Evolutionary conservation across 2,113 vertebrate genomes (phyloP).

Genomic region (Macquaria ambigua): DNA sequence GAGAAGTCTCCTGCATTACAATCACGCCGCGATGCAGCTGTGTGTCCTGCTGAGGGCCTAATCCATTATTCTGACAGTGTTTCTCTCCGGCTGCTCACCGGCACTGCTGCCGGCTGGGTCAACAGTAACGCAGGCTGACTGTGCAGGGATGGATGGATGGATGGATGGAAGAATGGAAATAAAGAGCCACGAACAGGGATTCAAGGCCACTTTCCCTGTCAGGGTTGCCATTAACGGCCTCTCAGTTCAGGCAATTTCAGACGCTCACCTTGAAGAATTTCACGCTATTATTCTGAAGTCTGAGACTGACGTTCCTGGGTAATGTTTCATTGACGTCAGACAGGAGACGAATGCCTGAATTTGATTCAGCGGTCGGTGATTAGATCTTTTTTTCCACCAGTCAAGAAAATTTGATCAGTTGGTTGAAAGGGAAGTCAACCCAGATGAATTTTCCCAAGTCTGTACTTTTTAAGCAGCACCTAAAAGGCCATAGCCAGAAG

Average conservation of each 20-base stretch:
- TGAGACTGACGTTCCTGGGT: conserved; percentile 6
- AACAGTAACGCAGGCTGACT: conserved; percentile 29
- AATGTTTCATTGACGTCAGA: conserved; percentile 6
- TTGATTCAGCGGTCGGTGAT: neutral
- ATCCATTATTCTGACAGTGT: conserved; percentile 61
- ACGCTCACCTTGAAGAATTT: conserved; percentile 29
- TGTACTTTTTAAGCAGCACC: neutral
- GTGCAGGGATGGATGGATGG: conserved; percentile 21
- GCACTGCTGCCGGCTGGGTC: conserved; percentile 33
- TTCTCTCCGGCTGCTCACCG: conserved; percentile 44
- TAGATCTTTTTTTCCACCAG: conserved; percentile 8
- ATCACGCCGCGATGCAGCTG: conserved; percentile 51
- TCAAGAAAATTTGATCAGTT: neutral
- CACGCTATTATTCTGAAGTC: conserved; percentile 8
- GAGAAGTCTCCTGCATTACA: conserved; percentile 63
- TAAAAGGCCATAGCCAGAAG: neutral
- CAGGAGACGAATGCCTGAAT: neutral
- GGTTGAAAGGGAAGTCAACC: neutral
- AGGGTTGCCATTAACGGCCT: conserved; percentile 22
- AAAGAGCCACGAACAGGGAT: conserved; percentile 19
- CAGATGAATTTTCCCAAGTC: neutral
- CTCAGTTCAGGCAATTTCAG: conserved; percentile 22
- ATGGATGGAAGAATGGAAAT: conserved; percentile 8
- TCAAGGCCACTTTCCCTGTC: conserved; percentile 32
- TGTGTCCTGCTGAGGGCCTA: conserved; percentile 50